Evolutionary conservation across 2,888 invertebrate genomes (phyloP), one percentile per base, ranked within the genome.

Genomic region (Brachypterus glaber): DNA sequence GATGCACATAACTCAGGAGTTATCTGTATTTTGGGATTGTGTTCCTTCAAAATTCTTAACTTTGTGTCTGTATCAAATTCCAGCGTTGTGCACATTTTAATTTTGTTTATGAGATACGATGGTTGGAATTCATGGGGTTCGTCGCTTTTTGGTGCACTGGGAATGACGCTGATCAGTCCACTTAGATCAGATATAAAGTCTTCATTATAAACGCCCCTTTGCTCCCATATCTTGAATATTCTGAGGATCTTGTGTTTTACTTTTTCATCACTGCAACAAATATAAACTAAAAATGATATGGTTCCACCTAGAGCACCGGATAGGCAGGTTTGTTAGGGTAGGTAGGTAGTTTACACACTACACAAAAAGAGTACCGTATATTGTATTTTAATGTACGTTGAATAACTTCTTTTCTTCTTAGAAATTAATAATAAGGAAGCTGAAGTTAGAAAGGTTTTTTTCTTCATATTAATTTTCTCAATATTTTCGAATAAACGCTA

Each of bases 141-240:
- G 49, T 80, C 81, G 54, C 70, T 69, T 57, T 73, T 69, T 60
- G 77, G 76, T 49, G 78, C 79, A 35, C 77, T 74, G 33, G 84
- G 81, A 32, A 81, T 79, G 13, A 83, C 83, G 52, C 82, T 86
- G 18, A 95, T 73, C 37, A 92, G 68, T 3, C 87, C 88, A 27
- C 82, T 80, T 16, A 95, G 68, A 67, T 93, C 92, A 9, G 85
- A 76, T 16, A 95, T 74, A 59, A 90, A 93, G 56, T 88, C 87
- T 54, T 87, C 84, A 62, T 85, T 87, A 61, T 92, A 96, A 12
- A 95, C 83, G 30, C 78, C 82, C 48, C 95, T 74, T 59, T 96
- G 90, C 61, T 89, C 88, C 96, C 96, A 96, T 50, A 96, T 95
- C 61, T 87, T 88, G 59, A 96, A 90, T 53, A 96, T 91, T 41